phyloP scores from a whole-genome alignment of 1,140 invertebrate genomes.

The Wiebesia pumilae region DNA sequence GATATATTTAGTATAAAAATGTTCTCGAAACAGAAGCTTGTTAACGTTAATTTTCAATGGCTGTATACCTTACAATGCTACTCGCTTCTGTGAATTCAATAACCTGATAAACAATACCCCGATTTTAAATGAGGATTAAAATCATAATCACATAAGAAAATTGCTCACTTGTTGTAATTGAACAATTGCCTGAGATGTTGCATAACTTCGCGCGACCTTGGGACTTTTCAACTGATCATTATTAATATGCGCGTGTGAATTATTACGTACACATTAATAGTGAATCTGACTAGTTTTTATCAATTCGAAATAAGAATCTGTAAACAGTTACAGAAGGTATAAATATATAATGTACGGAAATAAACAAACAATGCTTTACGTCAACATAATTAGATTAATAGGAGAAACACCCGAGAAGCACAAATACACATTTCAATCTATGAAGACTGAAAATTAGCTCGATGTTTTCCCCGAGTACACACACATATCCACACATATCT shows the following conservation, averaged over 20 bases:
- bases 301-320: not conserved
- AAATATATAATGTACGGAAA: not conserved
- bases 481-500: not conserved
- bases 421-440: constrained; percentile 1
- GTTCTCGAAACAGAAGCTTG: not conserved
- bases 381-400: constrained; percentile 3
- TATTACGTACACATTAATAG: not conserved
- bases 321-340: not conserved
- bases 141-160: not conserved
- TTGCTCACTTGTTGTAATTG: not conserved
- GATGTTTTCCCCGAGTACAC: not conserved
- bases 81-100: not conserved
- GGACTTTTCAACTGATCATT: not conserved
- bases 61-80: not conserved
- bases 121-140: not conserved
- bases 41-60: not conserved
- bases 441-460: constrained; percentile 30
- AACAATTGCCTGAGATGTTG: too few species aligned
- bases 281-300: not conserved
- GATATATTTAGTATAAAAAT: not conserved
- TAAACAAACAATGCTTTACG: constrained; percentile 12
- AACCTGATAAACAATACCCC: not conserved
- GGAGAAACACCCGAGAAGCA: not conserved
- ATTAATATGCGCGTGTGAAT: not conserved
- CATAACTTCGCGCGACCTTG: too few species aligned